Evolutionary conservation across 2,888 invertebrate species (phyloP).

Genomic region (Drosophila eohydei): DNA sequence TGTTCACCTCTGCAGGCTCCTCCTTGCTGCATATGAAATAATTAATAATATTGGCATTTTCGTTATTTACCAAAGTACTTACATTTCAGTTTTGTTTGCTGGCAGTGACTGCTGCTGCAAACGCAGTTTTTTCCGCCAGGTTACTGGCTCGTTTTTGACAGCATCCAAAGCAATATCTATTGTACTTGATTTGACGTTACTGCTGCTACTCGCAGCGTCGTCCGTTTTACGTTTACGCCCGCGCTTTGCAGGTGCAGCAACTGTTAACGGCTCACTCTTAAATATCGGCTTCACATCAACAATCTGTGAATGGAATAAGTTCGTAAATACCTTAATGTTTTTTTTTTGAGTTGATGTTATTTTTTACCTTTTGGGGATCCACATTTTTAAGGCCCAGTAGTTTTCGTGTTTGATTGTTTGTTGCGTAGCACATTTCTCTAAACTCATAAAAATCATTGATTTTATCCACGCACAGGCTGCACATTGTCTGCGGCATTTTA

Average conservation of each 20-base stretch:
- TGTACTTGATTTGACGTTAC: constrained; percentile 11
- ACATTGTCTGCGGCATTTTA: constrained; percentile 88
- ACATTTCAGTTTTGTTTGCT: constrained; percentile 74
- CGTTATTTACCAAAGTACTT: constrained; percentile 22
- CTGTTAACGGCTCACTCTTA: constrained; percentile 41
- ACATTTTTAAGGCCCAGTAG: constrained; percentile 81
- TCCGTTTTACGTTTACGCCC: constrained; percentile 76
- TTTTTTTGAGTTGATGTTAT: not conserved
- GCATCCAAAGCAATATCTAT: constrained; percentile 21
- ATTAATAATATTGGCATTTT: not conserved
- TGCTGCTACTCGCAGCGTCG: constrained; percentile 28
- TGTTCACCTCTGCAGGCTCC: constrained; percentile 61
- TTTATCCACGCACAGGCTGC: constrained; percentile 87
- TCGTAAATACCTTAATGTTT: not conserved
- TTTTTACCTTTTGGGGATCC: constrained; percentile 64
- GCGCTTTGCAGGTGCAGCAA: constrained; percentile 36
- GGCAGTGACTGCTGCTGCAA: constrained; percentile 42
- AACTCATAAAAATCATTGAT: constrained; percentile 88
- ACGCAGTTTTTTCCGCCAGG: constrained; percentile 65
- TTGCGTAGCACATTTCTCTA: constrained; percentile 86
- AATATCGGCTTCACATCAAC: constrained; percentile 60
- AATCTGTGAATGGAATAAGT: constrained; percentile 24
- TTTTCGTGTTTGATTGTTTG: constrained; percentile 86
- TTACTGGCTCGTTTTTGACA: constrained; percentile 53
- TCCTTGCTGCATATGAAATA: constrained; percentile 68